Percentiles rank a stretch among this genome's conserved stretches.
phyloP scores from a whole-genome alignment of 2,797 vertebrate genomes.

The Sebastes itinus region DNA sequence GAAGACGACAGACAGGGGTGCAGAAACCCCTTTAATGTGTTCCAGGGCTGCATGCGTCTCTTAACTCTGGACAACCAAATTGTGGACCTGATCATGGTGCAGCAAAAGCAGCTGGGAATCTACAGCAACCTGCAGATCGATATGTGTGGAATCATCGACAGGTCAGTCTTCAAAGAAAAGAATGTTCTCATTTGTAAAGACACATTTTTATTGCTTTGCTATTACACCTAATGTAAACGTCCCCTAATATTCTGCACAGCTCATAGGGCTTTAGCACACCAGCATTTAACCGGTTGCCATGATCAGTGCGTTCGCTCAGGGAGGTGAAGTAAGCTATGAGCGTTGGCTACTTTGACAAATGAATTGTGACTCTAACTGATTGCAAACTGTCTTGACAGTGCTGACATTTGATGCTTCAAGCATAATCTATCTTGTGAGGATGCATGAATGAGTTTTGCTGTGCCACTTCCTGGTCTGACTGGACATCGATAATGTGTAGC shows the following conservation, averaged over 20 bases:
- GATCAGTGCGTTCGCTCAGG: neutral
- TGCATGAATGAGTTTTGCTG: neutral
- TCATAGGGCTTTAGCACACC: neutral
- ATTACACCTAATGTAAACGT: neutral
- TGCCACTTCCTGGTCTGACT: neutral
- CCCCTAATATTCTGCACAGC: neutral
- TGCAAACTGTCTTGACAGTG: neutral
- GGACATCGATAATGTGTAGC: neutral
- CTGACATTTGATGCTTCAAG: neutral
- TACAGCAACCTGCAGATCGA: constrained; percentile 93
- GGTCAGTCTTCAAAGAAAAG: constrained; percentile 79
- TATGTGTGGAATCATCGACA: constrained; percentile 93
- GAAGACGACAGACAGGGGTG: constrained; percentile 78
- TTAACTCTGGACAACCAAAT: constrained; percentile 78
- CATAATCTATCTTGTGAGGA: neutral
- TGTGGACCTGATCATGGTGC: constrained; percentile 89
- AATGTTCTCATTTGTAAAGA: neutral
- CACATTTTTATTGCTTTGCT: neutral
- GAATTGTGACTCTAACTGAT: neutral
- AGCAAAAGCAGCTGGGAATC: constrained; percentile 86
- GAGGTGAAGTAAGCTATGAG: neutral
- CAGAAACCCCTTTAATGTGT: constrained; percentile 82
- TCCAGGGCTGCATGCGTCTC: constrained; percentile 93
- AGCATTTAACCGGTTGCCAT: neutral
- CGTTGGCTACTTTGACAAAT: neutral